These are phyloP conservation scores for Dolichoris vasculosae DNA, from an alignment of 1,140 invertebrate genomes.

Conservation along the genomic window DNA sequence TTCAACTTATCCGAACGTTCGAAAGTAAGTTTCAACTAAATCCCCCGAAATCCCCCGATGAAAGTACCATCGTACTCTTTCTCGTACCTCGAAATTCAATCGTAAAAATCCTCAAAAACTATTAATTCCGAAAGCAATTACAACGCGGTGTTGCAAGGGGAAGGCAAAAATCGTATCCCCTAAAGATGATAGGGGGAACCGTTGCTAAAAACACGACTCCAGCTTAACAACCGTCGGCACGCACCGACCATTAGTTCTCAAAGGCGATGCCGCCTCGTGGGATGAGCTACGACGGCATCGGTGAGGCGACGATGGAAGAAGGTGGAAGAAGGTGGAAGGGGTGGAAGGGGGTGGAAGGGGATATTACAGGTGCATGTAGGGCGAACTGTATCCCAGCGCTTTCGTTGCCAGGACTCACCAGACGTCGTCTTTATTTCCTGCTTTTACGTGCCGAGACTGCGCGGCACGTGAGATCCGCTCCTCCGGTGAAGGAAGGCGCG, in stretches of 20 bases:
- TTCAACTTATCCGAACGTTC: neutral
- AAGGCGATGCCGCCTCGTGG: neutral
- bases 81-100: neutral
- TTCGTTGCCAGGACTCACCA: neutral
- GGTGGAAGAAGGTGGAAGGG: neutral
- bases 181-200: neutral
- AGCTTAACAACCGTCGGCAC: conserved; percentile 8
- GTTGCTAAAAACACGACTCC: neutral
- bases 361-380: neutral
- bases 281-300: too few relatives aligned
- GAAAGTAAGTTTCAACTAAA: neutral
- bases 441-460: neutral
- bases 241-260: conserved; percentile 29
- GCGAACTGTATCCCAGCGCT: neutral
- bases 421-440: conserved; percentile 2
- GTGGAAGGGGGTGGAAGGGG: neutral
- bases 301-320: too few relatives aligned
- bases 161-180: neutral
- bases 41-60: too few relatives aligned
- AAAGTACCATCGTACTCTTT: neutral
- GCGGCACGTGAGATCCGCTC: neutral
- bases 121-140: neutral
- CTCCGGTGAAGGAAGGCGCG: neutral
- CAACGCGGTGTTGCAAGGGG: neutral
- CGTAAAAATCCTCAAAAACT: too few relatives aligned